phyloP scores from a whole-genome alignment of 2,113 vertebrate species.

The Poicephalus gulielmi region DNA sequence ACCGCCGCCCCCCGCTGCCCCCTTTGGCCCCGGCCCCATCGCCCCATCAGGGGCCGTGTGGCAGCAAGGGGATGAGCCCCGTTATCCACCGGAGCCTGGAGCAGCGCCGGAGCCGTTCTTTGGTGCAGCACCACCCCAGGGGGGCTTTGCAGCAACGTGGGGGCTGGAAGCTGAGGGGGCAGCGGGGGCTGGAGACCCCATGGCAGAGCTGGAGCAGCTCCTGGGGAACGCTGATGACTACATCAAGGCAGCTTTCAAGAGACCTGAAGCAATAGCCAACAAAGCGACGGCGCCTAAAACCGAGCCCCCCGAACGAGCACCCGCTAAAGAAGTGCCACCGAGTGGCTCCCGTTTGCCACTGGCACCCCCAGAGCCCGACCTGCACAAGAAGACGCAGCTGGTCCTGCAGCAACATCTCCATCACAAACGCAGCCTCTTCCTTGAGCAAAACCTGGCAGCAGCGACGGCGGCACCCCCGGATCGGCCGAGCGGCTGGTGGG shows the following conservation, averaged over 20 bases:
- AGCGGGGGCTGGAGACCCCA: conserved; percentile 80
- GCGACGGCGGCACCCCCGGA: conserved; percentile 41
- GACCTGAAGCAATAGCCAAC: conserved; percentile 67
- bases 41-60: neutral
- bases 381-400: conserved; percentile 90
- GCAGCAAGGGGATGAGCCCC: neutral
- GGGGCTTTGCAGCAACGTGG: neutral
- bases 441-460: conserved; percentile 67
- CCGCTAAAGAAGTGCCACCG: conserved; percentile 35
- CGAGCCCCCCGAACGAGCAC: conserved; percentile 46
- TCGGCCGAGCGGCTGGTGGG: conserved; percentile 87
- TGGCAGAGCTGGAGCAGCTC: conserved; percentile 93
- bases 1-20: neutral
- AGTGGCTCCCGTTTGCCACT: neutral
- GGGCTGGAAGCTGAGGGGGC: conserved; percentile 74
- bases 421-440: conserved; percentile 93
- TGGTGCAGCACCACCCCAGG: neutral
- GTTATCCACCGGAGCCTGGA: neutral
- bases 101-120: conserved; percentile 54
- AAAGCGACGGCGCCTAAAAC: conserved; percentile 70
- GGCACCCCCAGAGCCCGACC: neutral
- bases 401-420: conserved; percentile 96
- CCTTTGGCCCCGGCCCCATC: neutral
- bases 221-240: conserved; percentile 86
- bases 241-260: conserved; percentile 82